Evolutionary conservation across 2,888 invertebrate genomes (phyloP).

Genomic region (Boloria selene): DNA sequence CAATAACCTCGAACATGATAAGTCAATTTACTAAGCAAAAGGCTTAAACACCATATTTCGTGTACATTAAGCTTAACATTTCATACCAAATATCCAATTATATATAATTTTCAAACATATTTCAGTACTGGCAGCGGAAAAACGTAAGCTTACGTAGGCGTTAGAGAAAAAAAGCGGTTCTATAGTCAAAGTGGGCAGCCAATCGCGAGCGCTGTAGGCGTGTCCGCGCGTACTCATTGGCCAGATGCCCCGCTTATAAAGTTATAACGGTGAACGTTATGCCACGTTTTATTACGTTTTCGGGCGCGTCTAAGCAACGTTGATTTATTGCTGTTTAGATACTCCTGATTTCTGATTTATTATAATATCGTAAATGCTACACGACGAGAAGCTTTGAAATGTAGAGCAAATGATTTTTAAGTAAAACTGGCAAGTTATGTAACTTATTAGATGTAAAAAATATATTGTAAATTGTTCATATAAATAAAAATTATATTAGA

Average conservation of each 20-base stretch:
- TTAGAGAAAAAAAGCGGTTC: slow-evolving; percentile 79
- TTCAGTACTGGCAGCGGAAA: slow-evolving; percentile 42
- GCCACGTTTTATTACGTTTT: slow-evolving; percentile 44
- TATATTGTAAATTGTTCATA: too few relatives aligned
- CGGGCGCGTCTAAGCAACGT: slow-evolving; percentile 34
- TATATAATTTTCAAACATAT: slow-evolving; percentile 38
- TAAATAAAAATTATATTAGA: too few relatives aligned
- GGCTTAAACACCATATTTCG: too few relatives aligned
- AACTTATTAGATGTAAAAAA: too few relatives aligned
- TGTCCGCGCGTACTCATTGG: slow-evolving; percentile 70
- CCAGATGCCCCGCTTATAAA: slow-evolving; percentile 67
- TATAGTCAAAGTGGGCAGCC: slow-evolving; percentile 78
- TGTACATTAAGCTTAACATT: not conserved
- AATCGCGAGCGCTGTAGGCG: slow-evolving; percentile 76
- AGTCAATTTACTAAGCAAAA: too few relatives aligned
- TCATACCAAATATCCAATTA: slow-evolving; percentile 10
- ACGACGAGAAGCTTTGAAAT: too few relatives aligned
- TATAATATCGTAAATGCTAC: not conserved
- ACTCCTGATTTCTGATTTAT: slow-evolving; percentile 3
- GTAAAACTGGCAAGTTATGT: too few relatives aligned
- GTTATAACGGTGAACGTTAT: slow-evolving; percentile 52
- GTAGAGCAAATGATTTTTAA: too few relatives aligned
- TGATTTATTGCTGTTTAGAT: slow-evolving; percentile 30
- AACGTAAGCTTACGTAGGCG: slow-evolving; percentile 72
- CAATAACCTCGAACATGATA: too few relatives aligned